phyloP scores from a whole-genome alignment of 2,113 vertebrate genomes.

The Pyxicephalus adspersus region DNA sequence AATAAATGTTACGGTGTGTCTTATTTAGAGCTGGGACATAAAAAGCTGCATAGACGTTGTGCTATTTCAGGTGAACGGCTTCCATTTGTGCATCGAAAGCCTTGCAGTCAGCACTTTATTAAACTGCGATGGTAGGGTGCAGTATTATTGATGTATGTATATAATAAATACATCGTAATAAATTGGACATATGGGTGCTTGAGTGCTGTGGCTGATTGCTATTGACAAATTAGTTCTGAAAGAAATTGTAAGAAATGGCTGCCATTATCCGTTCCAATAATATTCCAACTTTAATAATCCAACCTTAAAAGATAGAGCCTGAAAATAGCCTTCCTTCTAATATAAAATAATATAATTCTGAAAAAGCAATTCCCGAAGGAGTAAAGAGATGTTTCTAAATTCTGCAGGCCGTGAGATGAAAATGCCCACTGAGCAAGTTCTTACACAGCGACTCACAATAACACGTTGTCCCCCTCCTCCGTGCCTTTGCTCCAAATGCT shows the following conservation, averaged over 20 bases:
- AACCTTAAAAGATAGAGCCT: not conserved
- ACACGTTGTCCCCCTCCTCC: conserved; percentile 47
- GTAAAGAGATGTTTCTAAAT: conserved; percentile 4
- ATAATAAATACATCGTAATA: conserved; percentile 50
- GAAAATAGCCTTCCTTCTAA: not conserved
- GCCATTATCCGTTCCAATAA: conserved; percentile 31
- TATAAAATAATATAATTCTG: conserved; percentile 35
- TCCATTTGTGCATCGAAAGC: conserved; percentile 8
- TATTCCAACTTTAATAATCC: conserved; percentile 18
- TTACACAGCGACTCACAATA: not conserved
- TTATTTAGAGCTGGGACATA: conserved; percentile 13
- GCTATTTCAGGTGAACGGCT: conserved; percentile 23
- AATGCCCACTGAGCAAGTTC: not conserved
- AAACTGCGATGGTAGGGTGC: conserved; percentile 26
- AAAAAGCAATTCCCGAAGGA: conserved; percentile 20
- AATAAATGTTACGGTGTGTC: not conserved
- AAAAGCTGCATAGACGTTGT: not conserved
- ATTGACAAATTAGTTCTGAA: conserved; percentile 45
- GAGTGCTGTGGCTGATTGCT: conserved; percentile 47
- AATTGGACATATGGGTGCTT: conserved; percentile 45
- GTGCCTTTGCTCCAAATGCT: conserved; percentile 38
- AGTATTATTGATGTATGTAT: conserved; percentile 48
- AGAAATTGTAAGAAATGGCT: conserved; percentile 41
- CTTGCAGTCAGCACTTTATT: conserved; percentile 42
- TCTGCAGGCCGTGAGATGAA: conserved; percentile 9